Percentiles rank a stretch among this genome's conserved stretches.
Evolutionary conservation across 1,140 invertebrate species (phyloP).

Genomic region (Apis florea): DNA sequence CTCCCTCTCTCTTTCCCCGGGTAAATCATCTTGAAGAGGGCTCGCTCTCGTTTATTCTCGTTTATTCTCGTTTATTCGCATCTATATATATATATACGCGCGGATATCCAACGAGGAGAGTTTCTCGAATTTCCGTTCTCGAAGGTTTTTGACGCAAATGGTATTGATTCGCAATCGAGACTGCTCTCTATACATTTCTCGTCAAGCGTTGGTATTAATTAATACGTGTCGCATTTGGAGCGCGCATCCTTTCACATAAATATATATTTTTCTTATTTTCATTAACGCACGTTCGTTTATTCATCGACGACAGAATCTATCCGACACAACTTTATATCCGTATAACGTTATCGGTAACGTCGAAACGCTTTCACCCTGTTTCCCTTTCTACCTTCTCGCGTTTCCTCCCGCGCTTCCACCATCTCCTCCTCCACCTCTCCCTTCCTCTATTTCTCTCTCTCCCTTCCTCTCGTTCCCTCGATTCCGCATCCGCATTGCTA

Average conservation of each 20-base stretch:
- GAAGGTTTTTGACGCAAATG: not conserved
- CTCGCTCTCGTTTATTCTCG: not conserved
- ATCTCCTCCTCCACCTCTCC: not conserved
- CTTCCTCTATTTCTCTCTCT: not conserved
- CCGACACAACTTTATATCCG: conserved; percentile 43
- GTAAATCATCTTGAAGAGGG: conserved; percentile 18
- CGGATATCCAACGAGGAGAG: not conserved
- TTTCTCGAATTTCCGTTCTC: not conserved
- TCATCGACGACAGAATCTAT: conserved; percentile 25
- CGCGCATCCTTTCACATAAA: not conserved
- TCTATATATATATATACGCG: too few species aligned
- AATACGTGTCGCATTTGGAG: conserved; percentile 3
- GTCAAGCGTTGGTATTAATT: conserved; percentile 34
- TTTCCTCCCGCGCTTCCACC: not conserved
- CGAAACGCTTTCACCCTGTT: conserved; percentile 42
- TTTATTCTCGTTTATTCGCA: not conserved
- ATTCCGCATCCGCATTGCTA: conserved; percentile 58
- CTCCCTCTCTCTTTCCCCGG: not conserved
- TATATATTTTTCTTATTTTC: not conserved
- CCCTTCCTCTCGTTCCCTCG: conserved; percentile 28
- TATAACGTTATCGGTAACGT: conserved; percentile 19
- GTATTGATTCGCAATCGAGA: conserved; percentile 31
- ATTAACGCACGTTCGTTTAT: conserved; percentile 1
- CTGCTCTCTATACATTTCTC: not conserved
- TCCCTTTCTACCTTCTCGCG: conserved; percentile 6